Evolutionary conservation across 1,140 invertebrate species (phyloP).

Genomic region (Pseudomyrmex concolor): DNA sequence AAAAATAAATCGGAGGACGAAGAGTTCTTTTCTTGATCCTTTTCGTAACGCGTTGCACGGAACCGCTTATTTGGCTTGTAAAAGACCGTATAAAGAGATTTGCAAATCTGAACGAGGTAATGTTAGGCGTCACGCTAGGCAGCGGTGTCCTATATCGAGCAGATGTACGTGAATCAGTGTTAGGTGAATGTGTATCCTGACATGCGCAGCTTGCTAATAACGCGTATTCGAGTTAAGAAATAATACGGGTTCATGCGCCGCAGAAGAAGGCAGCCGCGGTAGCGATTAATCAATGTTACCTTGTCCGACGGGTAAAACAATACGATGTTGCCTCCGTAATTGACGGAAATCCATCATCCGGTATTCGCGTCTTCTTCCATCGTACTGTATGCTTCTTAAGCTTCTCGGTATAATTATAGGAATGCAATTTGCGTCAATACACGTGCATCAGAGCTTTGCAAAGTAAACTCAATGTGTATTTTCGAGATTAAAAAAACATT

Average conservation of each 20-base stretch:
- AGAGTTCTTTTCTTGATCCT: conserved; percentile 13
- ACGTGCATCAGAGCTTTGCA: background rate
- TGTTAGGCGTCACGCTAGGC: conserved; percentile 8
- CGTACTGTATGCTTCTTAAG: background rate
- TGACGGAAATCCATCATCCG: conserved; percentile 85
- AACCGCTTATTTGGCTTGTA: conserved; percentile 34
- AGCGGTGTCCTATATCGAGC: conserved; percentile 19
- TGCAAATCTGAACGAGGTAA: conserved; percentile 13
- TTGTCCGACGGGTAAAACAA: conserved; percentile 84
- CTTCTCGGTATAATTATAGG: background rate
- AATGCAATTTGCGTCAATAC: background rate
- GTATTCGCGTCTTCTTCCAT: conserved; percentile 74
- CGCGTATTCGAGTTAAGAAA: conserved; percentile 37
- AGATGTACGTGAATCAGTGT: conserved; percentile 5
- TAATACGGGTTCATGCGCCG: conserved; percentile 55
- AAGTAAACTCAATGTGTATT: background rate
- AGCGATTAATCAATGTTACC: conserved; percentile 84
- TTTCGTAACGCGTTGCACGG: conserved; percentile 32
- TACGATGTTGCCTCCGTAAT: conserved; percentile 85
- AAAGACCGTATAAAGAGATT: conserved; percentile 57
- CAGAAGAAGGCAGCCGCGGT: conserved; percentile 73
- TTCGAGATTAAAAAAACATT: background rate
- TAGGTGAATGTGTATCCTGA: conserved; percentile 29
- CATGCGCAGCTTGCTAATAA: conserved; percentile 22
- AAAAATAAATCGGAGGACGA: background rate